phyloP scores from a whole-genome alignment of 2,797 vertebrate species.

The Peromyscus nudipes region DNA sequence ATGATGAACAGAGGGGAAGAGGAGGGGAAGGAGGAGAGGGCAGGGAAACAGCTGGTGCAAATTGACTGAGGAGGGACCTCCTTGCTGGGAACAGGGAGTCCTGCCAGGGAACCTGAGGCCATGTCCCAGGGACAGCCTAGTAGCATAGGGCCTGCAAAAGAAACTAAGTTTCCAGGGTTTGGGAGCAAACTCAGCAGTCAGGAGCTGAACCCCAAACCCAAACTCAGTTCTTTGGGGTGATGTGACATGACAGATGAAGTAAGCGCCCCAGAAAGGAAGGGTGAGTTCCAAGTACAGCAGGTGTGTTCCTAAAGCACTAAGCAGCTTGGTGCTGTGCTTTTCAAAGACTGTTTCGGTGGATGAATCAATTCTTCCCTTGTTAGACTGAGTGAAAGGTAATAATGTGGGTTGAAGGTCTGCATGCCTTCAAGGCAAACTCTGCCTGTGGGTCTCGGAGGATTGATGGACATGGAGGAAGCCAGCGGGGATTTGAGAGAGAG shows the following conservation, averaged over 20 bases:
- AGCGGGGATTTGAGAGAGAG: not conserved
- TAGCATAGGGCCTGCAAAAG: not conserved
- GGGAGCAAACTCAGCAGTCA: not conserved
- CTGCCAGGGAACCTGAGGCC: not conserved
- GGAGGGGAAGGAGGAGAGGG: not conserved
- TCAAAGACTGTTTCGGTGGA: not conserved
- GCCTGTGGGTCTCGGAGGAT: not conserved
- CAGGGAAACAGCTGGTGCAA: not conserved
- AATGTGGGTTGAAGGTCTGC: not conserved
- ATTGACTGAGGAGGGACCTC: not conserved
- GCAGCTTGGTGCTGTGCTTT: not conserved
- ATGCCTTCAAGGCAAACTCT: not conserved
- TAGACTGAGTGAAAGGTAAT: not conserved
- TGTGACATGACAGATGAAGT: not conserved
- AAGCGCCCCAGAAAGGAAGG: not conserved
- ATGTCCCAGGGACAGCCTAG: rapidly evolving
- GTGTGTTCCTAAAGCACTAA: not conserved
- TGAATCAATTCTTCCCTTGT: not conserved
- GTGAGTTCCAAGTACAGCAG: not conserved
- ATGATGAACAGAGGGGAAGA: not conserved
- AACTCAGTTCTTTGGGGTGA: not conserved
- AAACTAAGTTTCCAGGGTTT: not conserved
- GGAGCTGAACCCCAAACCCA: not conserved
- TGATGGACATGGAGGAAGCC: not conserved
- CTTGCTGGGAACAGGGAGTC: not conserved